phyloP scores from a whole-genome alignment of 2,113 vertebrate species.

The Rhegmatorhina hoffmannsi region DNA sequence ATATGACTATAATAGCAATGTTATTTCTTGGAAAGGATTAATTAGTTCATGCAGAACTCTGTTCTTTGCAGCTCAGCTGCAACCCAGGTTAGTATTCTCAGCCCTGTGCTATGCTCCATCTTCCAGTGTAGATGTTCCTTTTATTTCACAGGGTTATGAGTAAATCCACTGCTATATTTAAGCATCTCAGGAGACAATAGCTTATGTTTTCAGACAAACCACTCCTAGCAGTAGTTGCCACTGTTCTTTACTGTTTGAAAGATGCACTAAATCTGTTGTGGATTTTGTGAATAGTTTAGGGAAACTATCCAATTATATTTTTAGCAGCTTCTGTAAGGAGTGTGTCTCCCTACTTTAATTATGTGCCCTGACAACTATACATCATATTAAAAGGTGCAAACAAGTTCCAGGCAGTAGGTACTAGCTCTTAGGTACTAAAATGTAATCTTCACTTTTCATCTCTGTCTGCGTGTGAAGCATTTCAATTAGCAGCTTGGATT shows the following conservation, averaged over 20 bases:
- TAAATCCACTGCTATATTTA: slow-evolving; percentile 32
- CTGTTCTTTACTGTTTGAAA: slow-evolving; percentile 42
- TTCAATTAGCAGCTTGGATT: neutral
- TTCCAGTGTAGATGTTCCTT: neutral
- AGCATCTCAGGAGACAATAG: slow-evolving; percentile 30
- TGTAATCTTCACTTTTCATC: neutral
- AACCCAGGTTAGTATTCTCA: neutral
- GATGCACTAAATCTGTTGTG: slow-evolving; percentile 16
- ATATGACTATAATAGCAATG: neutral
- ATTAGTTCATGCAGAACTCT: neutral
- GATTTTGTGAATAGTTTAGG: slow-evolving; percentile 29
- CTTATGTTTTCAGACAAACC: slow-evolving; percentile 1
- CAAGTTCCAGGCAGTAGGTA: neutral
- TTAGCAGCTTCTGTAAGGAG: neutral
- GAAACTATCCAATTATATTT: slow-evolving; percentile 45
- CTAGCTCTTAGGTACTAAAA: neutral
- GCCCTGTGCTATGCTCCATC: neutral
- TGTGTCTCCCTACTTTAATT: slow-evolving; percentile 1
- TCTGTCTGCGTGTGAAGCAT: neutral
- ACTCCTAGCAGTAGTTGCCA: slow-evolving; percentile 33
- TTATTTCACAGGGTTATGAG: neutral
- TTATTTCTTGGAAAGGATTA: neutral
- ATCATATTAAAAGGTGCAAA: neutral
- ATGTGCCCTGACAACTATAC: neutral
- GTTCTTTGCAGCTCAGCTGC: neutral